Conservation (phyloP, 2,797 vertebrate species). For the Thamnophis elegans region DNA sequence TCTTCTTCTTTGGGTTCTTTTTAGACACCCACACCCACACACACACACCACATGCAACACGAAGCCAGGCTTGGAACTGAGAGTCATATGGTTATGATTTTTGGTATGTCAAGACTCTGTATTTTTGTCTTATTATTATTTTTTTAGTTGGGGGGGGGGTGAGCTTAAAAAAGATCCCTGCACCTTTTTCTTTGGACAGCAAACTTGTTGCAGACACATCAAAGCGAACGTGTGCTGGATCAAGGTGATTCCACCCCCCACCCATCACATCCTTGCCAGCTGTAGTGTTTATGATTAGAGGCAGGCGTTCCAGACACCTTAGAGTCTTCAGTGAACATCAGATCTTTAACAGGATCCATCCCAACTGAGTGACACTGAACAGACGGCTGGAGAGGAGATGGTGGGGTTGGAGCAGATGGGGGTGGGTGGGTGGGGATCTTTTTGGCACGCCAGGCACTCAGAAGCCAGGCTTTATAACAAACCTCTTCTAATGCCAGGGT, state of each 20-base stretch:
- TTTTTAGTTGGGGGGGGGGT: background rate
- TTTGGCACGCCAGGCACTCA: constrained; percentile 53
- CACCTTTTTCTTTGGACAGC: constrained; percentile 87
- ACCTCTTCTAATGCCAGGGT: constrained; percentile 67
- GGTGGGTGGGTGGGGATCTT: constrained; percentile 40
- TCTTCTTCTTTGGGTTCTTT: constrained; percentile 83
- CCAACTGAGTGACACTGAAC: constrained; percentile 81
- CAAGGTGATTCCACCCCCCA: constrained; percentile 85
- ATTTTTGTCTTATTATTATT: constrained; percentile 57
- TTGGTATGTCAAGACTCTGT: constrained; percentile 89
- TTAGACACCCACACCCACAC: background rate
- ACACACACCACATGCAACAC: background rate
- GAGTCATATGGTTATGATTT: constrained; percentile 98
- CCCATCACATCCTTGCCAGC: constrained; percentile 78
- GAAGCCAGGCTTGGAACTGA: constrained; percentile 78
- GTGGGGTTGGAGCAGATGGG: constrained; percentile 50
- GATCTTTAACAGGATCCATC: constrained; percentile 83
- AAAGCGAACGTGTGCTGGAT: constrained; percentile 94
- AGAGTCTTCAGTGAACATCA: constrained; percentile 76
- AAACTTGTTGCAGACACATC: constrained; percentile 89
- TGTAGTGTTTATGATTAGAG: constrained; percentile 85
- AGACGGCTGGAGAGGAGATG: constrained; percentile 76
- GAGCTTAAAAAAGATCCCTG: constrained; percentile 14
- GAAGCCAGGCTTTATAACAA: constrained; percentile 67
- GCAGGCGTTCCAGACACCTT: constrained; percentile 82